phyloP scores from a whole-genome alignment of 2,888 invertebrate genomes.

The Lochmaea crataegi region DNA sequence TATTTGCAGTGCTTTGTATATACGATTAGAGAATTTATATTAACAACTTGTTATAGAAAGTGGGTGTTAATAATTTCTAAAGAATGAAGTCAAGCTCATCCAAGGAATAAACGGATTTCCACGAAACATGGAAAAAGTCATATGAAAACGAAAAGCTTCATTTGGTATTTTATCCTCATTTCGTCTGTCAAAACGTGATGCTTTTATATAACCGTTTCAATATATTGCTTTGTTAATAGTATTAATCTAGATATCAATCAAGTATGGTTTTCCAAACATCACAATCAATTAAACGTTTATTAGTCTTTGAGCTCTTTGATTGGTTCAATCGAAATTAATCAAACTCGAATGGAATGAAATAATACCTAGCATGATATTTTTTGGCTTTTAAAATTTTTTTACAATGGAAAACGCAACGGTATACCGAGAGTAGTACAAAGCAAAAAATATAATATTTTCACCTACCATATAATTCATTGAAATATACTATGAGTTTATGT shows the following conservation, averaged over 20 bases:
- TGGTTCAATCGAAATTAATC: slow-evolving; percentile 2
- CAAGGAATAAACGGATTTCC: too few relatives aligned
- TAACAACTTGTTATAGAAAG: background rate
- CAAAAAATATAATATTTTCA: too few relatives aligned
- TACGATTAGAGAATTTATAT: background rate
- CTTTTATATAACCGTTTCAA: background rate
- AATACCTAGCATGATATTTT: slow-evolving; percentile 8
- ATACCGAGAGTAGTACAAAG: too few relatives aligned
- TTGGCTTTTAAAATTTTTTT: background rate
- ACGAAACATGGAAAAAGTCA: too few relatives aligned
- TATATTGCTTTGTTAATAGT: slow-evolving; percentile 4
- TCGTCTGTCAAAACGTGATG: background rate
- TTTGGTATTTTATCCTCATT: too few relatives aligned
- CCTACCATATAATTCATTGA: too few relatives aligned
- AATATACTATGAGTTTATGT: too few relatives aligned
- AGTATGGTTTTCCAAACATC: background rate
- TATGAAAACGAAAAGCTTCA: too few relatives aligned
- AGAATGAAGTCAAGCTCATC: too few relatives aligned
- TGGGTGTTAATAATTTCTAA: too few relatives aligned
- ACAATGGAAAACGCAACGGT: too few relatives aligned
- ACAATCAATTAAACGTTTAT: background rate
- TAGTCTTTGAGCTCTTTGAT: background rate
- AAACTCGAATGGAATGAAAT: slow-evolving; percentile 9
- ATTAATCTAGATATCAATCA: slow-evolving; percentile 3
- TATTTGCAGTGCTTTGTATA: slow-evolving; percentile 33